phyloP scores from a whole-genome alignment of 2,797 vertebrate species.

The Typhlichthys eigenmanni region DNA sequence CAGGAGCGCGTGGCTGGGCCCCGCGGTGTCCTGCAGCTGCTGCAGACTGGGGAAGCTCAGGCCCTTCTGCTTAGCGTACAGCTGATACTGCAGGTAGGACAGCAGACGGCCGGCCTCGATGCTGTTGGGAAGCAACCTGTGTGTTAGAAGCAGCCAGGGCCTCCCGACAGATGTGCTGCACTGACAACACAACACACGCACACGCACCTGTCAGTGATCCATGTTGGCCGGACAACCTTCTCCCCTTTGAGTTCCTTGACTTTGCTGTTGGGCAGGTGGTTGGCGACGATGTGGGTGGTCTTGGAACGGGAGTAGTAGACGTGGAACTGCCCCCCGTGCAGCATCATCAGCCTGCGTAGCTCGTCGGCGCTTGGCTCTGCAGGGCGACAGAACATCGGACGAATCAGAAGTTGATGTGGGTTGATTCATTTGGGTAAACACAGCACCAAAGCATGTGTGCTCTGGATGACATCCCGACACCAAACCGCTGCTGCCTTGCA shows the following conservation, averaged over 20 bases:
- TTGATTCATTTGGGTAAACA: too few species aligned
- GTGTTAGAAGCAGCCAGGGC: neutral
- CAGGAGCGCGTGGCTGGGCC: constrained; percentile 70
- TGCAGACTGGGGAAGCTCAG: constrained; percentile 79
- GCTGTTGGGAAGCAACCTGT: constrained; percentile 69
- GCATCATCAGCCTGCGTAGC: constrained; percentile 93
- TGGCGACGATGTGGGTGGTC: constrained; percentile 96
- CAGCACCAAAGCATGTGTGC: neutral
- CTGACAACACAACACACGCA: constrained; percentile 16
- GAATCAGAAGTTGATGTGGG: too few species aligned
- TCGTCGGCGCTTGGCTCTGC: constrained; percentile 94
- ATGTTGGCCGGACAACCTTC: constrained; percentile 92
- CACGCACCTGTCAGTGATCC: constrained; percentile 94
- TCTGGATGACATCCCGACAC: too few species aligned
- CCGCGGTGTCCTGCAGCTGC: constrained; percentile 72
- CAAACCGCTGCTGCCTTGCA: neutral
- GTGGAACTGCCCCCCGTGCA: constrained; percentile 95
- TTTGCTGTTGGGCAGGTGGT: constrained; percentile 94
- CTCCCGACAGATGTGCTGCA: neutral
- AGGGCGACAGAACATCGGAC: constrained; percentile 2
- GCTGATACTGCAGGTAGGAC: constrained; percentile 89
- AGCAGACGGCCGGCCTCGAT: constrained; percentile 91
- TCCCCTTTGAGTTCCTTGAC: constrained; percentile 91
- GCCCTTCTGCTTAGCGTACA: constrained; percentile 91
- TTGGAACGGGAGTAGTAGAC: constrained; percentile 93